A percentile compares a stretch with the other conserved stretches of the same genome.
Evolutionary conservation across 2,113 vertebrate genomes (phyloP).

Genomic region (Natator depressus): DNA sequence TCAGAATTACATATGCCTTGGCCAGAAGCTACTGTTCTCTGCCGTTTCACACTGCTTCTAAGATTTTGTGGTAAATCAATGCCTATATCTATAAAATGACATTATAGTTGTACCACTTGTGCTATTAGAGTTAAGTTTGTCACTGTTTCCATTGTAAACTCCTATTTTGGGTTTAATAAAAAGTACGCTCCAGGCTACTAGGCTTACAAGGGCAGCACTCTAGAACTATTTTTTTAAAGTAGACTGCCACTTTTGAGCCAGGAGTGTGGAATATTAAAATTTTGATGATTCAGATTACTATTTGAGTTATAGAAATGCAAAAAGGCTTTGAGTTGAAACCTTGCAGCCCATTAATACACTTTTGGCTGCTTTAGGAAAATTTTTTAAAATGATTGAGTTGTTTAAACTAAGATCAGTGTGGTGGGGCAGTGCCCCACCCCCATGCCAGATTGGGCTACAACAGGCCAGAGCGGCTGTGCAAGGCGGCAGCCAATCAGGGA

Average conservation of each 20-base stretch:
- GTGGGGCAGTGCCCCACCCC: no score
- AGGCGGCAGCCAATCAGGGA: no score
- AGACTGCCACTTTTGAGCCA: background rate
- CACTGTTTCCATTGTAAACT: slow-evolving; percentile 47
- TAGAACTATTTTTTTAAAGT: slow-evolving; percentile 1
- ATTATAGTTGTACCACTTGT: slow-evolving; percentile 35
- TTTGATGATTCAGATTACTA: background rate
- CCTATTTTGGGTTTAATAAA: background rate
- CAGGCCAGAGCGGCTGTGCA: no score
- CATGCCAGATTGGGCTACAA: no score
- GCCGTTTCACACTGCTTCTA: slow-evolving; percentile 50
- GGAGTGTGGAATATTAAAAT: background rate
- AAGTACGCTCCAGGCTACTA: background rate
- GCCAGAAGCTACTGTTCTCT: slow-evolving; percentile 23
- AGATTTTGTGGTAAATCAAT: slow-evolving; percentile 21
- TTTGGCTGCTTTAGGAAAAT: background rate
- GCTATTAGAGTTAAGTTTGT: slow-evolving; percentile 47
- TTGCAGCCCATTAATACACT: background rate
- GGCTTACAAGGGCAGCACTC: background rate
- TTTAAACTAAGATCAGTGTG: background rate
- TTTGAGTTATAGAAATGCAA: background rate
- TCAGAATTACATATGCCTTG: slow-evolving; percentile 53
- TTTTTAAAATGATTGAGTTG: background rate
- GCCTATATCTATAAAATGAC: slow-evolving; percentile 31
- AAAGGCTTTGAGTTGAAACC: background rate